phyloP scores from a whole-genome alignment of 2,113 vertebrate species.

The Arvicanthis niloticus region DNA sequence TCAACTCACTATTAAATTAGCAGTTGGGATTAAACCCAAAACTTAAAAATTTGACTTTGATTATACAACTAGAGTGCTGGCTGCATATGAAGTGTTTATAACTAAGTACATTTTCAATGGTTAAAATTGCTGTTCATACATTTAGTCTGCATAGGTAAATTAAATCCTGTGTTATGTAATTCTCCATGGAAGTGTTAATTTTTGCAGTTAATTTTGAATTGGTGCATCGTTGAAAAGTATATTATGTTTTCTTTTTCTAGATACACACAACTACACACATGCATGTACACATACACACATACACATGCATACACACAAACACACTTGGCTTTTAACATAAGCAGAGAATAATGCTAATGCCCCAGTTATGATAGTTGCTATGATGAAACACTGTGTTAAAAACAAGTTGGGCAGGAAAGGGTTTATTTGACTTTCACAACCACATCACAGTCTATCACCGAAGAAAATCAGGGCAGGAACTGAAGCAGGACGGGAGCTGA shows the following conservation, averaged over 20 bases:
- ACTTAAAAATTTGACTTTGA: constrained; percentile 50
- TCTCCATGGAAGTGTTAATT: background rate
- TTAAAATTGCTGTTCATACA: background rate
- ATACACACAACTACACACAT: background rate
- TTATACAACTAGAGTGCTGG: background rate
- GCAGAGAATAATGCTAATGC: background rate
- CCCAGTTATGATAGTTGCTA: background rate
- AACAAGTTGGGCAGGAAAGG: background rate
- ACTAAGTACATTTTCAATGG: background rate
- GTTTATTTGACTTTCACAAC: background rate
- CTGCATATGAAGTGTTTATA: background rate
- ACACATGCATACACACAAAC: background rate
- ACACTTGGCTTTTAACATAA: constrained; percentile 28
- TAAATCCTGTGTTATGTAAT: background rate
- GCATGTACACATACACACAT: background rate
- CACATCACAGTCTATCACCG: background rate
- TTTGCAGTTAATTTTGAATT: constrained; percentile 32
- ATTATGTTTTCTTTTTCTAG: background rate
- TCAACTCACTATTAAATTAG: background rate
- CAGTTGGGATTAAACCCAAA: background rate
- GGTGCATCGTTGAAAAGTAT: background rate
- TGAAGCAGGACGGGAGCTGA: background rate
- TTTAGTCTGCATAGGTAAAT: constrained; percentile 30
- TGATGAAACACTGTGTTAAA: background rate
- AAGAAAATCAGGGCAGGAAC: background rate